These are phyloP conservation scores for Manis javanica DNA, from an alignment of 2,797 vertebrate species.

Conservation along the genomic window DNA sequence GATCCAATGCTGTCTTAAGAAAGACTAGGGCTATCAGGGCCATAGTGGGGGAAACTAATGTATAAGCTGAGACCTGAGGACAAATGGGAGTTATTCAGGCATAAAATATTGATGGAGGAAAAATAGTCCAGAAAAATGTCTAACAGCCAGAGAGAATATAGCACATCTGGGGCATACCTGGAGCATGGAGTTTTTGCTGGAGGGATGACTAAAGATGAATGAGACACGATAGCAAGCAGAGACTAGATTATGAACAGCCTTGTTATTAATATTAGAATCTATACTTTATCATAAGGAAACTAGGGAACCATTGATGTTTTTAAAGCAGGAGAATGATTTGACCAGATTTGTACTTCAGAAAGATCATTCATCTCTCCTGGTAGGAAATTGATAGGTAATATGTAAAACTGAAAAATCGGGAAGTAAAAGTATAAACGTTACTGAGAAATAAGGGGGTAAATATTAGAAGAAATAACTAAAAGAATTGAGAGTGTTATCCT, in stretches of 20 bases:
- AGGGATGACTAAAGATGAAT: not conserved
- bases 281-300: not conserved
- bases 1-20: not conserved
- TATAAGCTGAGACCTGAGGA: not conserved
- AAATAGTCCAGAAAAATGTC: not conserved
- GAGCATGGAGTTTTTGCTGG: not conserved
- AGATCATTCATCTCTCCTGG: not conserved
- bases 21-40: not conserved
- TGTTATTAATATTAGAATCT: not conserved
- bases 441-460: not conserved
- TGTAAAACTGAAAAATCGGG: not conserved
- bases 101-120: not conserved
- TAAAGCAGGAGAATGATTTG: not conserved
- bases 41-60: not conserved
- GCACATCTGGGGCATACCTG: not conserved
- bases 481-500: not conserved
- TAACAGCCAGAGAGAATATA: not conserved
- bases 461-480: not conserved
- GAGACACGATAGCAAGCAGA: not conserved
- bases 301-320: slow-evolving; percentile 21
- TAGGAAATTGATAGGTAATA: not conserved
- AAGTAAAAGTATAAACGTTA: not conserved
- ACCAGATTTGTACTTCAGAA: not conserved
- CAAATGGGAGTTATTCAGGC: not conserved
- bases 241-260: not conserved